Base-by-base conservation (phyloP, 1,140 invertebrate species). In the Psix sp. region DNA sequence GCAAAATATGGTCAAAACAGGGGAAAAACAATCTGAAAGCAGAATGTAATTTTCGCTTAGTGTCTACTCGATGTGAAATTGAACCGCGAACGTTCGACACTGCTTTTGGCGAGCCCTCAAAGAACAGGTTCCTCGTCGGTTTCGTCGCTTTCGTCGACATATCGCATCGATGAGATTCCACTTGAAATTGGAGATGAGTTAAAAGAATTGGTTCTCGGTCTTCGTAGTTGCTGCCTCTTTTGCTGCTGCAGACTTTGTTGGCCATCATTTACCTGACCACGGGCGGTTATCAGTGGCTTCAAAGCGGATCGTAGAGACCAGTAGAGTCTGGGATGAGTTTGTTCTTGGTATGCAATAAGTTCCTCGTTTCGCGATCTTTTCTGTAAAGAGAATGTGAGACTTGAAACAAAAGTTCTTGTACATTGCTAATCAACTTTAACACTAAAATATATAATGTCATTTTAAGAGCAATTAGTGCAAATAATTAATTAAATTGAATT, bases 281-380 rank as follows among this genome's bases (percentile, higher is more conserved):
- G 79, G 0, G 82, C 80, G 1, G 80, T 77, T 65, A 94, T 91
- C 33, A 95, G 81, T 0, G 93, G 93, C 74, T 91, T 89, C 11
- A 95, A 82, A 3, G 93, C 93, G 1, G 90, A 89, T 35, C 90
- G 88, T 15, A 95, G 78, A 38, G 91, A 93, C 76, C 88, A 87
- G 74, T 92, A 94, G 0, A 95, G 78, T 14, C 89, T 88, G 0
- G 93, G 93, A 80, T 93, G 93, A 1, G 92, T 77, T n/a, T 93
- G 88, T 82, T 95, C 94, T 68, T 94, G 93, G 72, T 92, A 89
- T 9, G 91, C 90, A 15, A 94, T 83, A 10, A 94, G 80, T 79
- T 94, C 93, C 73, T 93, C 93, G 26, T 90, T 91, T 49, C 90
- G 82, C 70, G 91, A 90, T 10, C 91, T 87, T 78, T 93, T 92